phyloP scores from a whole-genome alignment of 1,140 invertebrate species.

The Aethina tumida region DNA sequence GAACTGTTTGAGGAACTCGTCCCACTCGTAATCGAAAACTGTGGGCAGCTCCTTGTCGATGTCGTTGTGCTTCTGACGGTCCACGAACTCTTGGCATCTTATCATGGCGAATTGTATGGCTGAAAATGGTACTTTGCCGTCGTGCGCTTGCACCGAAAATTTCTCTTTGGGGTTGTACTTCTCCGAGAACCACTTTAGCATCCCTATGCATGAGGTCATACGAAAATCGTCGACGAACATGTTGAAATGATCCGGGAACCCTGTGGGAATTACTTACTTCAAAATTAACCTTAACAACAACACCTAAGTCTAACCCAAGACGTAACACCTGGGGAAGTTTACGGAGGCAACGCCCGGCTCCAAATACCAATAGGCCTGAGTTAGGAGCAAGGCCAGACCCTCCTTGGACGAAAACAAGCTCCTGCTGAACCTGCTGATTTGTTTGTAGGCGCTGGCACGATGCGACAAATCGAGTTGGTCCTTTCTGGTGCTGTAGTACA shows the following conservation, averaged over 20 bases:
- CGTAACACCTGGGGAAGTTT: constrained; percentile 81
- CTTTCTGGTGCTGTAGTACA: constrained; percentile 78
- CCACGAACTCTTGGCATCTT: constrained; percentile 59
- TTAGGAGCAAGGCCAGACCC: constrained; percentile 70
- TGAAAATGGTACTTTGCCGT: constrained; percentile 59
- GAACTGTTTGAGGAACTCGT: constrained; percentile 70
- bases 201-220: constrained; percentile 73
- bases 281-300: neutral
- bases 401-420: constrained; percentile 86
- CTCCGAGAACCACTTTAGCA: constrained; percentile 65
- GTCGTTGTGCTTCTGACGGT: constrained; percentile 69
- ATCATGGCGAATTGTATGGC: constrained; percentile 69
- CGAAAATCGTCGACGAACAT: constrained; percentile 87
- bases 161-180: constrained; percentile 40
- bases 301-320: constrained; percentile 42
- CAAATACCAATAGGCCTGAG: constrained; percentile 82
- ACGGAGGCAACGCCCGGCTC: constrained; percentile 70
- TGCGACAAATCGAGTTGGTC: constrained; percentile 65
- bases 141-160: constrained; percentile 42
- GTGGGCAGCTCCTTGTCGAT: constrained; percentile 64
- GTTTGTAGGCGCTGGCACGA: constrained; percentile 49
- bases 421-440: constrained; percentile 68
- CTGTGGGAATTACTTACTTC: constrained; percentile 7
- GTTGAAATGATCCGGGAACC: constrained; percentile 67
- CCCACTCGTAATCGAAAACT: constrained; percentile 77